Evolutionary conservation across 2,113 vertebrate genomes (phyloP).

Genomic region (Proteles cristata): DNA sequence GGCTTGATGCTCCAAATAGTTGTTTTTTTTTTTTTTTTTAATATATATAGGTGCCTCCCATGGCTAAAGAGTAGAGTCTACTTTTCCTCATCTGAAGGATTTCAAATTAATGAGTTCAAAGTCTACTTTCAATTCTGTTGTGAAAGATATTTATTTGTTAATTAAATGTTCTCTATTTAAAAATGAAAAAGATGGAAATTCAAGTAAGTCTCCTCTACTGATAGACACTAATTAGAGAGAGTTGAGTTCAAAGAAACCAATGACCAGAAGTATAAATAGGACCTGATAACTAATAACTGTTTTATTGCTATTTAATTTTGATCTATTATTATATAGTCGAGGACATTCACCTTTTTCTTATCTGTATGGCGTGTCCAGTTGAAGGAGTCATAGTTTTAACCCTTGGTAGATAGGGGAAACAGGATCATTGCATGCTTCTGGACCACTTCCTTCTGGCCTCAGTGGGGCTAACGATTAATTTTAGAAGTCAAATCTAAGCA

Average conservation of each 20-base stretch:
- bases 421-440: neutral
- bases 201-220: neutral
- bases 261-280: neutral
- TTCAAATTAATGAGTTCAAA: neutral
- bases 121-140: neutral
- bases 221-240: constrained; percentile 11
- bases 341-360: neutral
- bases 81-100: constrained; percentile 39
- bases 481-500: constrained; percentile 5
- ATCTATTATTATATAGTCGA: neutral
- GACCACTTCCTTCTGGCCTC: neutral
- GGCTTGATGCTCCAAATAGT: neutral
- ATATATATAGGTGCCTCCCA: neutral
- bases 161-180: neutral
- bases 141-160: constrained; percentile 23
- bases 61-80: neutral
- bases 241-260: neutral
- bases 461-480: neutral
- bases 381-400: constrained; percentile 2
- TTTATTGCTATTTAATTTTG: neutral
- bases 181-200: neutral
- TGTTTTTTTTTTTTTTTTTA: neutral
- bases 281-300: neutral
- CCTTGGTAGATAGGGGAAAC: neutral
- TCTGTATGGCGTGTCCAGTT: neutral